A percentile compares a stretch with the other conserved stretches of the same genome.
phyloP scores from a whole-genome alignment of 2,888 invertebrate genomes.

The Melipona bicolor region DNA sequence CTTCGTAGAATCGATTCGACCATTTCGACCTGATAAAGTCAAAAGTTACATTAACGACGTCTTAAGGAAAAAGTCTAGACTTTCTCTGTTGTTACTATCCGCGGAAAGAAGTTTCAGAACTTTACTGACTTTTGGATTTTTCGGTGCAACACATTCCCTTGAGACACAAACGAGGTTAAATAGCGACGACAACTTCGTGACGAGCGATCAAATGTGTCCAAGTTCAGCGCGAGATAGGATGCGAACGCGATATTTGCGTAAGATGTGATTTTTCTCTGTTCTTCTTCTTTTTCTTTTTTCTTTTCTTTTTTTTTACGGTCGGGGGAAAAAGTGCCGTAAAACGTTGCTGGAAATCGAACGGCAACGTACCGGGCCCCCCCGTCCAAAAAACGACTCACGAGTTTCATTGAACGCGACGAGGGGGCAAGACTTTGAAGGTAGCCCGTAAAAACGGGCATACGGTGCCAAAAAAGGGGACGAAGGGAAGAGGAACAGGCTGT shows the following conservation, averaged over 20 bases:
- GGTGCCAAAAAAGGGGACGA: constrained; percentile 58
- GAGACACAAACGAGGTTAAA: not conserved
- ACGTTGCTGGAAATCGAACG: constrained; percentile 36
- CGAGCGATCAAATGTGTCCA: not conserved
- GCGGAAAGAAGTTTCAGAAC: not conserved
- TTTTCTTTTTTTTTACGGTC: not conserved
- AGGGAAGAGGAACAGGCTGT: constrained; percentile 47
- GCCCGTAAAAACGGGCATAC: constrained; percentile 49
- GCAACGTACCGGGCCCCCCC: not conserved
- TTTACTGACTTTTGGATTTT: not conserved
- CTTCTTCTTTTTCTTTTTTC: not conserved
- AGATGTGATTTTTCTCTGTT: not conserved
- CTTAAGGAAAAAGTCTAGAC: not conserved
- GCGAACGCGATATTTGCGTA: not conserved
- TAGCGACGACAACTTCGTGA: not conserved
- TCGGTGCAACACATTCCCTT: not conserved
- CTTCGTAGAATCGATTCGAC: too few relatives aligned
- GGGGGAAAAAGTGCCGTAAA: constrained; percentile 4
- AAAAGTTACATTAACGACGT: not conserved
- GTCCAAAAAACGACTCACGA: constrained; percentile 44
- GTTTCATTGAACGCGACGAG: constrained; percentile 49
- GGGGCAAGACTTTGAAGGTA: constrained; percentile 38
- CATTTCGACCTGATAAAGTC: not conserved
- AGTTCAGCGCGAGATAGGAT: not conserved
- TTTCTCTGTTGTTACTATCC: not conserved